Evolutionary conservation across 2,797 vertebrate genomes (phyloP), one percentile per base, ranked within the genome.

Genomic region (Hoplostethus mediterraneus): DNA sequence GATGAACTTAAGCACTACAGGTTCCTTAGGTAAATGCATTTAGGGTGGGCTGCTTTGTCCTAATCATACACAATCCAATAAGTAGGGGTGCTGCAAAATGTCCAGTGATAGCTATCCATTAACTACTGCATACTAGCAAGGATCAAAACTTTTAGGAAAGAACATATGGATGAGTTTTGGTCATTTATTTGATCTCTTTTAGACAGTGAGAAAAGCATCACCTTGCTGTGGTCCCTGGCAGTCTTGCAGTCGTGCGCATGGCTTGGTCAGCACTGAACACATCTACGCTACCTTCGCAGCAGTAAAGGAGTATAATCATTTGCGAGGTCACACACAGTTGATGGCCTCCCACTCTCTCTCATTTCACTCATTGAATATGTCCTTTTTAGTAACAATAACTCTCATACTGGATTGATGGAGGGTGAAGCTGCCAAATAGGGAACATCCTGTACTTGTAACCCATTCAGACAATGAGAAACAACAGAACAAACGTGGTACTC

Each of bases 271-370:
- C 76, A 84, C 90, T 75, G 90, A 95, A 81, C 89, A 92, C 69
- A 91, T 91, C 90, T 92, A 91, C n/a, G 57, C 88, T 42, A 5
- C 28, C 94, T 95, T 93, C 93, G 90, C 75, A 93, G 94, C 87
- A 94, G 94, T 90, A 94, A 94, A 87, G 92, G 93, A 87, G 92
- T 94, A 88, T 93, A 95, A 94, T 95, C 36, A 53, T 83, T 85
- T 76, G 89, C 94, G 91, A 63, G 48, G 77, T 79, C 61, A 63
- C 55, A 42, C 21, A 21, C 21, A 1, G 67, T 70, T 73, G 56
- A 84, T 73, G 82, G 71, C 58, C 40, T 75, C 73, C 57, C 21
- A 21, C 21, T 1, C 21, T 21, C 75, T 63, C 61, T 76, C 6
- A 60, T 75, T 77, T 73, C 70, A 47, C 25, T 63, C 57, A 28